These are phyloP conservation scores for Acanthosepion pharaonis DNA, from an alignment of 2,888 invertebrate genomes.

Conservation along the genomic window DNA sequence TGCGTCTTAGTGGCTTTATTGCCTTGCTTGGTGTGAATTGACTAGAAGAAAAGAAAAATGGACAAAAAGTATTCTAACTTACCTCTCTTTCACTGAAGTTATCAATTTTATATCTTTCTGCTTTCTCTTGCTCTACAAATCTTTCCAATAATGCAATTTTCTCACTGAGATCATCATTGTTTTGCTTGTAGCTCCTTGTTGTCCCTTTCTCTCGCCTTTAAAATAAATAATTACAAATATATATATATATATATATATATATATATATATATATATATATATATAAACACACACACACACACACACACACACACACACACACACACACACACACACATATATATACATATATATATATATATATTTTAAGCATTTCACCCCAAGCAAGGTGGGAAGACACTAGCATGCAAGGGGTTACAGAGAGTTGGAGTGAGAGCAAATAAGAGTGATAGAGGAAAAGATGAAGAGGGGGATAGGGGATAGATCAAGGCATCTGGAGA, in stretches of 20 bases:
- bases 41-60: too few species aligned
- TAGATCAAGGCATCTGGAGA: too few species aligned
- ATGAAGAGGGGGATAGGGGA: too few species aligned
- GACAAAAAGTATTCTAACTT: background rate
- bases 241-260: slow-evolving; percentile 34
- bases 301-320: background rate
- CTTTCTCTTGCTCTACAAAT: slow-evolving; percentile 62
- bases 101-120: slow-evolving; percentile 68
- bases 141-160: slow-evolving; percentile 62
- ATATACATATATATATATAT: too few species aligned
- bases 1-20: too few species aligned
- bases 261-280: slow-evolving; percentile 42
- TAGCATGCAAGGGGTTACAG: too few species aligned
- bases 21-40: too few species aligned
- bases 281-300: background rate
- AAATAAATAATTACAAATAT: background rate
- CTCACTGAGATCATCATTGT: slow-evolving; percentile 61
- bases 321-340: background rate
- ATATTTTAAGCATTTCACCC: too few species aligned
- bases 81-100: slow-evolving; percentile 70
- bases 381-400: too few species aligned
- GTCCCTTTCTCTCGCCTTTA: slow-evolving; percentile 59
- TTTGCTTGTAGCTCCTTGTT: slow-evolving; percentile 62
- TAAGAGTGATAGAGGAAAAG: too few species aligned
- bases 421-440: too few species aligned